A percentile compares a stretch with the other conserved stretches of the same genome.
Evolutionary conservation across 35 echinoderm and acorn worm genomes (phyloP).

Genomic region (Lytechinus variegatus): DNA sequence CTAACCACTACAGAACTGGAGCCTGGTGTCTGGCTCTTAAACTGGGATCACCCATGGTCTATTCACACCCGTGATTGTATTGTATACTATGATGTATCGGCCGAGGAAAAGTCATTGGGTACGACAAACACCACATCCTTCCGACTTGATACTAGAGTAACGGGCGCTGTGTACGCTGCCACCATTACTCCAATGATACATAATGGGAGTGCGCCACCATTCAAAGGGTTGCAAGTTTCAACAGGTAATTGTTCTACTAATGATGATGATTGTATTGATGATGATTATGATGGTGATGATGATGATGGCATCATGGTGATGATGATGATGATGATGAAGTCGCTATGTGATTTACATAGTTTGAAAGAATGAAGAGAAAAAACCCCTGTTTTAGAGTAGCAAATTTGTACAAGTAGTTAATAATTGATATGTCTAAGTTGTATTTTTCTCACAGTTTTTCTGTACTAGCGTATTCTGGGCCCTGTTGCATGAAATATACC

Average conservation of each 20-base stretch:
- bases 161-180: neutral
- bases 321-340: too few relatives aligned
- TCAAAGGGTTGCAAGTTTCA: neutral
- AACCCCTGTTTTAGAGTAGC: too few relatives aligned
- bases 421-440: too few relatives aligned
- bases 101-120: neutral
- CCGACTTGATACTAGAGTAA: neutral
- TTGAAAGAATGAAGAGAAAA: too few relatives aligned
- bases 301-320: too few relatives aligned
- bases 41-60: constrained; percentile 5
- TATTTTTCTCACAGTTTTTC: too few relatives aligned
- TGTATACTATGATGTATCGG: neutral
- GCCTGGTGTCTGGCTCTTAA: neutral
- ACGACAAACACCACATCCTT: neutral
- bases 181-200: neutral
- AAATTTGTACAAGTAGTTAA: too few relatives aligned
- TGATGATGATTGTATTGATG: too few relatives aligned
- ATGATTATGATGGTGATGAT: too few relatives aligned
- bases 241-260: neutral
- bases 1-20: neutral
- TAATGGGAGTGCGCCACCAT: neutral
- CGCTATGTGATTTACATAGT: too few relatives aligned
- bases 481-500: too few relatives aligned
- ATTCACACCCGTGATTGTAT: neutral
- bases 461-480: too few relatives aligned